Evolutionary conservation across 2,113 vertebrate species (phyloP).

Genomic region (Piaya cayana): DNA sequence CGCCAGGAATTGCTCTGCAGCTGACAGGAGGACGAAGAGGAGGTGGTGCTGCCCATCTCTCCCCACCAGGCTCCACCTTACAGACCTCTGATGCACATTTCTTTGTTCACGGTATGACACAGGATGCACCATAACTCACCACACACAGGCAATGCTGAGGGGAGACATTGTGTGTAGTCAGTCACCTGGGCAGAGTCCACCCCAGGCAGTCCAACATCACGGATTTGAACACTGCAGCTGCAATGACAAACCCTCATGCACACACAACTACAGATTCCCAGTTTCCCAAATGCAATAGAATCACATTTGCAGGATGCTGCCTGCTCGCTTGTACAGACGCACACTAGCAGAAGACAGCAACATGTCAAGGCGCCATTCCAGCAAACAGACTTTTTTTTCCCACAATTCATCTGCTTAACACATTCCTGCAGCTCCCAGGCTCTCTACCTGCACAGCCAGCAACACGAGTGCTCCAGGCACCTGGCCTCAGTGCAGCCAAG

Average conservation of each 20-base stretch:
- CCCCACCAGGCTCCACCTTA: background rate
- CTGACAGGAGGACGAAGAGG: background rate
- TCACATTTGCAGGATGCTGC: background rate
- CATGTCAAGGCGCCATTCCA: background rate
- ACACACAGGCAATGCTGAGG: background rate
- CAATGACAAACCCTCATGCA: fast-evolving
- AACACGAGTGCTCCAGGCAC: background rate
- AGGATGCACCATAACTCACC: background rate
- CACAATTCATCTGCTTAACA: background rate
- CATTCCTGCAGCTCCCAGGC: background rate
- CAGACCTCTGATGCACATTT: background rate
- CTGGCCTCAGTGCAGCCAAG: fast-evolving
- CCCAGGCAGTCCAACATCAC: fast-evolving
- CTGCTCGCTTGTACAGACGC: background rate
- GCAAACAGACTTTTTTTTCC: background rate
- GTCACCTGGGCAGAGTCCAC: background rate
- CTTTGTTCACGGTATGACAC: background rate
- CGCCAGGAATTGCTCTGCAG: background rate
- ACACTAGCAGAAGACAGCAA: background rate
- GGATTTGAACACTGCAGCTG: background rate
- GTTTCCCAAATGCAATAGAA: background rate
- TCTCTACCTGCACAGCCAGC: background rate
- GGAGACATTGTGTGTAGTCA: fast-evolving
- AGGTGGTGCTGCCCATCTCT: background rate
- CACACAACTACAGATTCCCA: background rate